Evolutionary conservation across 2,888 invertebrate species (phyloP).

Genomic region (Xiphydria camelus): DNA sequence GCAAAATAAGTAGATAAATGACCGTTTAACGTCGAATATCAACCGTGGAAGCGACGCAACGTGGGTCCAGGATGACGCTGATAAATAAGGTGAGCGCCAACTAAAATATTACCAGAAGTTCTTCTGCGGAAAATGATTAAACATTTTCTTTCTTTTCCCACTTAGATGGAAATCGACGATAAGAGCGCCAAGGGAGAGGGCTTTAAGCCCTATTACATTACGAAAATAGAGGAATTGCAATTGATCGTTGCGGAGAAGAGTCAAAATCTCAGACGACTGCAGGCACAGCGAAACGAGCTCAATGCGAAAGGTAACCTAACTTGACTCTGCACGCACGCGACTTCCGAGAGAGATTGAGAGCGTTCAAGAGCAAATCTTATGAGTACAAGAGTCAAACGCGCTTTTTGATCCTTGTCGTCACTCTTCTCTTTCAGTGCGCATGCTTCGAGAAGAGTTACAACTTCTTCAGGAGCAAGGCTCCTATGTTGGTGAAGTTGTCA

Average conservation of each 20-base stretch:
- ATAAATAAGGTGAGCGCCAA: conserved; percentile 44
- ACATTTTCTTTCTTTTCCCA: conserved; percentile 30
- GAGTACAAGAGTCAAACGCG: too few relatives aligned
- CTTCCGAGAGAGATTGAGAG: too few relatives aligned
- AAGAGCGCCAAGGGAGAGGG: conserved; percentile 76
- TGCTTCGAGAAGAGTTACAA: conserved; percentile 96
- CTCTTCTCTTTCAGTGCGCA: conserved; percentile 72
- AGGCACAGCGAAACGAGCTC: conserved; percentile 97
- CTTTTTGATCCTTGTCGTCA: neutral
- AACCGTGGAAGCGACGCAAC: neutral
- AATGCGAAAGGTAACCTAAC: conserved; percentile 85
- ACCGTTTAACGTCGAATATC: neutral
- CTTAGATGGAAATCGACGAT: conserved; percentile 77
- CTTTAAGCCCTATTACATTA: conserved; percentile 94
- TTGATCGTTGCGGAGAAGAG: conserved; percentile 96
- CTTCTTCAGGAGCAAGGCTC: conserved; percentile 97
- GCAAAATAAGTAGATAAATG: too few relatives aligned
- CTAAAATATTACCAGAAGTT: neutral
- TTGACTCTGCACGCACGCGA: too few relatives aligned
- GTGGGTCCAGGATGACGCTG: conserved; percentile 49
- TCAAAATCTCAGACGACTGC: conserved; percentile 93
- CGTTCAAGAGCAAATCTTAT: too few relatives aligned
- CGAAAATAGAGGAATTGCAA: conserved; percentile 97
- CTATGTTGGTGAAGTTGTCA: conserved; percentile 99
- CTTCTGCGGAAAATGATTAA: neutral